Evolutionary conservation across 2,888 invertebrate genomes (phyloP).

Genomic region (Odontocerum albicorne): DNA sequence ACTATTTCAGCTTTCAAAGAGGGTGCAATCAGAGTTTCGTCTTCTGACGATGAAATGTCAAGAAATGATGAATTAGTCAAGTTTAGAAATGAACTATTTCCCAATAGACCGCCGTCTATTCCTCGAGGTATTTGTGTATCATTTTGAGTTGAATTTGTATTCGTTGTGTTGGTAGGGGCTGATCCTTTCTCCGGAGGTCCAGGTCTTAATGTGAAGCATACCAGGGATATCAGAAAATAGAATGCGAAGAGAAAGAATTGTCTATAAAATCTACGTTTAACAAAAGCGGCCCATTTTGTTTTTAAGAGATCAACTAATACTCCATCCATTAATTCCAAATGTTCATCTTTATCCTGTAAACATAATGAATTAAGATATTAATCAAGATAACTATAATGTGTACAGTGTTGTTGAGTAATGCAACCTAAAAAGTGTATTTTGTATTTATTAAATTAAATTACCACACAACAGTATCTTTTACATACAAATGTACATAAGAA

Average conservation of each 20-base stretch:
- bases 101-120: constrained; percentile 13
- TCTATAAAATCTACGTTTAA: constrained; percentile 90
- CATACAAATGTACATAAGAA: too few species aligned
- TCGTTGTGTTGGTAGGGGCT: constrained; percentile 23
- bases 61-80: constrained; percentile 23
- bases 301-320: constrained; percentile 90
- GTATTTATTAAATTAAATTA: too few species aligned
- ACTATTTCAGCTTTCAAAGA: constrained; percentile 2
- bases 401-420: too few species aligned
- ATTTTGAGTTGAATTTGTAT: constrained; percentile 10
- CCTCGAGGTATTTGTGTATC: constrained; percentile 9
- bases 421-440: too few species aligned
- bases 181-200: constrained; percentile 62
- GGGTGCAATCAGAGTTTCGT: constrained; percentile 9
- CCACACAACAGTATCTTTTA: too few species aligned
- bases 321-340: constrained; percentile 93
- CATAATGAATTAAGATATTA: constrained; percentile 4
- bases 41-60: constrained; percentile 16
- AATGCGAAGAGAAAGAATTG: constrained; percentile 89
- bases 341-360: constrained; percentile 87
- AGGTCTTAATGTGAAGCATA: constrained; percentile 88
- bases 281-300: constrained; percentile 98
- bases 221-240: constrained; percentile 86
- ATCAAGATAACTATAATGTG: not conserved
- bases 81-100: constrained; percentile 18